phyloP scores from a whole-genome alignment of 2,888 invertebrate species.

The Nipponacmea schrenckii region DNA sequence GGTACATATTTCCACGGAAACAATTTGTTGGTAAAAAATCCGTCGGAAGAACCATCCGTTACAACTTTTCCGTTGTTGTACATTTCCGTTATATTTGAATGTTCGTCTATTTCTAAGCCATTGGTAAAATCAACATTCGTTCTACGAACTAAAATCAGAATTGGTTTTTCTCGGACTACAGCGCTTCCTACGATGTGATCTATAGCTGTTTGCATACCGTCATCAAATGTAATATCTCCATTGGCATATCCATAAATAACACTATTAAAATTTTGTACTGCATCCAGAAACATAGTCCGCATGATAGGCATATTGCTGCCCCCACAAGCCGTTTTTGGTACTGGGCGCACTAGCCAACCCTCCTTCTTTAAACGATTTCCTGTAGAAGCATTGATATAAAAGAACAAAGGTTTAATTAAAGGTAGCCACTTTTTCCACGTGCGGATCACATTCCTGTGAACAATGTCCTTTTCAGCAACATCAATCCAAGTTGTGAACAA shows the following conservation, averaged over 20 bases:
- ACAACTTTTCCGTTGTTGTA: slow-evolving; percentile 1
- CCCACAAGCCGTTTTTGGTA: slow-evolving; percentile 12
- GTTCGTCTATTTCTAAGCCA: background rate
- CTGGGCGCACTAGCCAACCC: slow-evolving; percentile 13
- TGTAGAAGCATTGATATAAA: slow-evolving; percentile 12
- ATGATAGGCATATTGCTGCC: slow-evolving; percentile 19
- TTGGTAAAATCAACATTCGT: slow-evolving; percentile 17
- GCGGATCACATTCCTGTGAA: slow-evolving; percentile 21
- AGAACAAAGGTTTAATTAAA: slow-evolving; percentile 13
- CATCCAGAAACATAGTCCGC: slow-evolving; percentile 23
- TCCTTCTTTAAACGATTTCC: slow-evolving; percentile 1
- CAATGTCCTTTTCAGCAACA: slow-evolving; percentile 10
- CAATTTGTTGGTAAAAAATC: slow-evolving; percentile 26
- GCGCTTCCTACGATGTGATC: background rate
- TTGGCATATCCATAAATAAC: slow-evolving; percentile 25
- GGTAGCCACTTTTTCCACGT: slow-evolving; percentile 21
- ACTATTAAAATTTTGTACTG: slow-evolving; percentile 6
- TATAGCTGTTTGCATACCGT: slow-evolving; percentile 17
- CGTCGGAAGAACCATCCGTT: slow-evolving; percentile 28
- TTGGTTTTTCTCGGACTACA: slow-evolving; percentile 9
- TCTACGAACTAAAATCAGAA: slow-evolving; percentile 20
- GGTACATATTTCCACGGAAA: slow-evolving; percentile 31
- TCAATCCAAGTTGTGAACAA: slow-evolving; percentile 25
- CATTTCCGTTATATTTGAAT: slow-evolving; percentile 11
- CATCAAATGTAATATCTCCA: slow-evolving; percentile 26